A percentile compares a stretch with the other conserved stretches of the same genome.
Evolutionary conservation across 2,888 invertebrate species (phyloP).

Genomic region (Parnassius apollo): DNA sequence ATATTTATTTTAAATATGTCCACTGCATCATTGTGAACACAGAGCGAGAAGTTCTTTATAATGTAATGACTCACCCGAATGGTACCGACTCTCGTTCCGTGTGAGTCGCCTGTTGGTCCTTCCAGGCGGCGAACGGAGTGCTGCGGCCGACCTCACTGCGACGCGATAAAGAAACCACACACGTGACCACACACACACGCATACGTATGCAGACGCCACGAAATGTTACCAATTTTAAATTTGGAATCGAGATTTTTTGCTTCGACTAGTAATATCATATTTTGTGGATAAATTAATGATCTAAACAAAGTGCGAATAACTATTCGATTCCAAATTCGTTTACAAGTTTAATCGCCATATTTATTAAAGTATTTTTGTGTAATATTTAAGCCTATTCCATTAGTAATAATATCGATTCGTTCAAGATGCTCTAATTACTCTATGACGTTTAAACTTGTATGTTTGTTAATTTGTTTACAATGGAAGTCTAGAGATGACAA

Average conservation of each 20-base stretch:
- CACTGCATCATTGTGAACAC: constrained; percentile 42
- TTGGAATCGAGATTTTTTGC: constrained; percentile 39
- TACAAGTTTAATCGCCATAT: constrained; percentile 41
- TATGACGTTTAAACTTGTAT: constrained; percentile 23
- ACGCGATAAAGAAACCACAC: constrained; percentile 78
- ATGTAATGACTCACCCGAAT: constrained; percentile 90
- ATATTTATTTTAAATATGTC: constrained; percentile 29
- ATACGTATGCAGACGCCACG: constrained; percentile 42
- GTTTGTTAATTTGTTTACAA: neutral
- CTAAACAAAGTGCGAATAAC: constrained; percentile 11
- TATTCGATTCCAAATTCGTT: constrained; percentile 46
- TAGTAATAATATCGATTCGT: neutral
- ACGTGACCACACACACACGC: constrained; percentile 53
- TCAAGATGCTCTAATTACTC: neutral
- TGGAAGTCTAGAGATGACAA: constrained; percentile 5
- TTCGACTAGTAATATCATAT: neutral
- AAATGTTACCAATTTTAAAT: constrained; percentile 41
- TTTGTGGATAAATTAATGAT: neutral
- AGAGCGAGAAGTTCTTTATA: constrained; percentile 45
- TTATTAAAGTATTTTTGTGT: constrained; percentile 11
- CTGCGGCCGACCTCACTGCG: constrained; percentile 77
- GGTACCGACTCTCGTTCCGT: constrained; percentile 96
- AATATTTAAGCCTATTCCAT: no score
- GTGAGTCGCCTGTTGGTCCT: constrained; percentile 94
- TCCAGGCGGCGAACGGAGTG: constrained; percentile 81